Conservation (phyloP, 2,797 vertebrate species). For the Pitangus sulphuratus region DNA sequence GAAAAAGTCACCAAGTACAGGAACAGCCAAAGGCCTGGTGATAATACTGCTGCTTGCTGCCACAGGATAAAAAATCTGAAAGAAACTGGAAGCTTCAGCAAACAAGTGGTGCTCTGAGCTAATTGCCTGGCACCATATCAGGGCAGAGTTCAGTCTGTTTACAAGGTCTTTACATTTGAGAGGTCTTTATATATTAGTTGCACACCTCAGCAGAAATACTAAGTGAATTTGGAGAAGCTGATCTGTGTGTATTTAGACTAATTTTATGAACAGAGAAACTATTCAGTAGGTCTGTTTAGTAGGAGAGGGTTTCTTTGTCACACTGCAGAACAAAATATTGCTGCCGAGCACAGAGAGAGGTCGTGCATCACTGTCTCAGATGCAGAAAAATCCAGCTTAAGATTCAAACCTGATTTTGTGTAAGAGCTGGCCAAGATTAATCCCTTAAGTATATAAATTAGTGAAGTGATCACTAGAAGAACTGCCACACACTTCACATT, state of each 20-base stretch:
- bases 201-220: neutral
- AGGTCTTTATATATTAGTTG: neutral
- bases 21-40: neutral
- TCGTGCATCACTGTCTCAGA: neutral
- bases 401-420: neutral
- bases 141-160: neutral
- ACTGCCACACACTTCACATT: neutral
- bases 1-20: neutral
- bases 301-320: neutral
- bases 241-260: neutral
- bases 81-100: neutral
- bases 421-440: neutral
- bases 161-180: neutral
- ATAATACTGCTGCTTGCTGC: neutral
- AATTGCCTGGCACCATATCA: neutral
- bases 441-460: neutral
- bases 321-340: neutral
- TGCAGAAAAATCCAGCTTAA: neutral
- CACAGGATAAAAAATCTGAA: neutral
- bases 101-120: neutral
- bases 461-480: neutral
- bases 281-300: neutral
- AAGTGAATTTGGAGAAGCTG: neutral
- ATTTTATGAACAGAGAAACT: neutral
- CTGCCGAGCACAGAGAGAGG: neutral